A percentile compares a stretch with the other conserved stretches of the same genome.
Conservation (phyloP, 2,113 vertebrate species). For the Sula dactylatra region DNA sequence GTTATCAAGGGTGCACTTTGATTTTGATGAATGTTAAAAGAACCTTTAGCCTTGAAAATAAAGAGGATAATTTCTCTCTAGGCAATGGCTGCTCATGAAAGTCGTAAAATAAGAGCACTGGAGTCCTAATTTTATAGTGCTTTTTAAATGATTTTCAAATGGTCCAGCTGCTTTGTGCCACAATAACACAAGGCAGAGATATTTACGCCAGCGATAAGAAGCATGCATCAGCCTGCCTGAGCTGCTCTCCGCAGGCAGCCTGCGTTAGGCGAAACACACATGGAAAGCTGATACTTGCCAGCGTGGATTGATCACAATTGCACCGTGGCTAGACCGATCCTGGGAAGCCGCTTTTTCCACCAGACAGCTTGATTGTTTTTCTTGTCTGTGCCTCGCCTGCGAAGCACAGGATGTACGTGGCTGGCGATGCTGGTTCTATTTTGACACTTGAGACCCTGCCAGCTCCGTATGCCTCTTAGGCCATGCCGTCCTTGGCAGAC, state of each 20-base stretch:
- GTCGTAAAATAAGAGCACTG: conserved; percentile 54
- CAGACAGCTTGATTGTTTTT: background rate
- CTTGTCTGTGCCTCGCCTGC: background rate
- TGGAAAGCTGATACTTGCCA: conserved; percentile 46
- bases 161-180: conserved; percentile 69
- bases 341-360: background rate
- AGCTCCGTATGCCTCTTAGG: background rate
- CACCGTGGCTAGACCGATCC: background rate
- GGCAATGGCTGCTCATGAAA: conserved; percentile 58
- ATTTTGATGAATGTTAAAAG: conserved; percentile 70
- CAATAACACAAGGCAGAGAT: conserved; percentile 54
- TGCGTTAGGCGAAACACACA: background rate
- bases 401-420: fast-evolving
- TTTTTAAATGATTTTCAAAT: conserved; percentile 71
- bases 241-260: background rate
- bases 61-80: conserved; percentile 72
- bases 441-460: conserved; percentile 6
- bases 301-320: background rate
- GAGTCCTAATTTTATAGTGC: conserved; percentile 67
- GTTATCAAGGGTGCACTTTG: conserved; percentile 66
- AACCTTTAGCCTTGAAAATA: conserved; percentile 72
- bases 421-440: background rate
- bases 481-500: background rate
- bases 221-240: conserved; percentile 33
- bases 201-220: conserved; percentile 41